Conservation (phyloP, 2,113 vertebrate species). For the Ibidorhyncha struthersii region DNA sequence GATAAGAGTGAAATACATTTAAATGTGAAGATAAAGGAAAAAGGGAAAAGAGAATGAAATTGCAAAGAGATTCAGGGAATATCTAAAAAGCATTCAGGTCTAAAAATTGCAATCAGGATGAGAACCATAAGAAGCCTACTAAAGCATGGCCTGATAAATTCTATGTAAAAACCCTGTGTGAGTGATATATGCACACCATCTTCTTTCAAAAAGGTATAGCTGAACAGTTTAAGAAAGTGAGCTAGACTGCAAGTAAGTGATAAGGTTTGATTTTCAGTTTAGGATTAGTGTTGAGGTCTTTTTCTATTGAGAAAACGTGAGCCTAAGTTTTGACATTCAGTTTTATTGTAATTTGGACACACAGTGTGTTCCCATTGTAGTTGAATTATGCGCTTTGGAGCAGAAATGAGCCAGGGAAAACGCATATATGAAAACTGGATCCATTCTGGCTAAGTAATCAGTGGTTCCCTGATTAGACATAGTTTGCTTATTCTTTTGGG, state of each 20-base stretch:
- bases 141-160: neutral
- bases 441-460: neutral
- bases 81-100: constrained; percentile 54
- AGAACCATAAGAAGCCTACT: neutral
- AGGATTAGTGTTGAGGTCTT: neutral
- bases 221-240: constrained; percentile 24
- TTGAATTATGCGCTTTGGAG: neutral
- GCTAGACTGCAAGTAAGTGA: neutral
- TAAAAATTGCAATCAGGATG: constrained; percentile 64
- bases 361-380: neutral
- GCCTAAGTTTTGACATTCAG: neutral
- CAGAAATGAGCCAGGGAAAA: neutral
- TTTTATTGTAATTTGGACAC: neutral
- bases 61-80: constrained; percentile 31
- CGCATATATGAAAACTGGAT: neutral
- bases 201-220: constrained; percentile 6
- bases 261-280: constrained; percentile 7
- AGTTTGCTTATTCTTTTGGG: neutral
- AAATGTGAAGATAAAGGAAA: constrained; percentile 56
- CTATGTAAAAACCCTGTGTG: constrained; percentile 1
- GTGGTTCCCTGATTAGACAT: neutral
- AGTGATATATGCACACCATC: neutral
- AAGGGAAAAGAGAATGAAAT: constrained; percentile 27
- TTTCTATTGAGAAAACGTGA: neutral
- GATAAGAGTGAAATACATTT: constrained; percentile 66